These are phyloP conservation scores for Drosophila mimetica DNA, from an alignment of 2,888 invertebrate genomes.

Conservation along the genomic window DNA sequence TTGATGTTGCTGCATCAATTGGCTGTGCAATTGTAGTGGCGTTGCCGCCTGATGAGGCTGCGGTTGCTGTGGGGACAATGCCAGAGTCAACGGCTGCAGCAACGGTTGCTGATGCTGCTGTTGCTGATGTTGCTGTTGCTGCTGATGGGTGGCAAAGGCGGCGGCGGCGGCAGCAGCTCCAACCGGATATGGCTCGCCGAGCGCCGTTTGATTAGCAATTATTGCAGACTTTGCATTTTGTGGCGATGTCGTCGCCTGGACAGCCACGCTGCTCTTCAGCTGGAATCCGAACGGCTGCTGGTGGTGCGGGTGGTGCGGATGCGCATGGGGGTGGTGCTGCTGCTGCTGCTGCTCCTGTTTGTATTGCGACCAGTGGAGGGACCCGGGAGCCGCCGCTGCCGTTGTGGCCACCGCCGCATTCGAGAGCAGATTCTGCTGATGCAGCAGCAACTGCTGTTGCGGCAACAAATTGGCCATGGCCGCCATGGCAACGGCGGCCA, in stretches of 20 bases:
- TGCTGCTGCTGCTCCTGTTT: slow-evolving; percentile 71
- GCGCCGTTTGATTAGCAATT: slow-evolving; percentile 79
- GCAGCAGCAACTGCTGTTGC: slow-evolving; percentile 80
- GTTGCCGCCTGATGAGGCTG: slow-evolving; percentile 67
- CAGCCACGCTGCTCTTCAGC: slow-evolving; percentile 75
- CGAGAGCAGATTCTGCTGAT: slow-evolving; percentile 81
- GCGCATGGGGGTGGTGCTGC: slow-evolving; percentile 75
- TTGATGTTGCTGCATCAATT: slow-evolving; percentile 75
- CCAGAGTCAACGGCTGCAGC: slow-evolving; percentile 79
- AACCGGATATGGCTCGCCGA: slow-evolving; percentile 57
- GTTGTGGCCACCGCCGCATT: slow-evolving; percentile 69
- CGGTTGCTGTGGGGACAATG: slow-evolving; percentile 79
- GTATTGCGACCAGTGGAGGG: slow-evolving; percentile 76
- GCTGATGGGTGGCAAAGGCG: slow-evolving; percentile 68
- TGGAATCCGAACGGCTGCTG: slow-evolving; percentile 78
- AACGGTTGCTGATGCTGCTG: slow-evolving; percentile 54
- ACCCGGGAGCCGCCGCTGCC: slow-evolving; percentile 73
- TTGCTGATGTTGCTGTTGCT: slow-evolving; percentile 50
- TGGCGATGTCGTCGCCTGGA: slow-evolving; percentile 76
- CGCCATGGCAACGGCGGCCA: slow-evolving; percentile 83
- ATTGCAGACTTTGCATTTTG: slow-evolving; percentile 80
- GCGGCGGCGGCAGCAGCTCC: slow-evolving; percentile 59
- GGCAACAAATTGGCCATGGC: slow-evolving; percentile 83
- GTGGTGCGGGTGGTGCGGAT: slow-evolving; percentile 75
- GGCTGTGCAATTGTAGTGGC: slow-evolving; percentile 74